Base-by-base conservation (phyloP, 2,888 invertebrate genomes). In the Diarsia brunnea region DNA sequence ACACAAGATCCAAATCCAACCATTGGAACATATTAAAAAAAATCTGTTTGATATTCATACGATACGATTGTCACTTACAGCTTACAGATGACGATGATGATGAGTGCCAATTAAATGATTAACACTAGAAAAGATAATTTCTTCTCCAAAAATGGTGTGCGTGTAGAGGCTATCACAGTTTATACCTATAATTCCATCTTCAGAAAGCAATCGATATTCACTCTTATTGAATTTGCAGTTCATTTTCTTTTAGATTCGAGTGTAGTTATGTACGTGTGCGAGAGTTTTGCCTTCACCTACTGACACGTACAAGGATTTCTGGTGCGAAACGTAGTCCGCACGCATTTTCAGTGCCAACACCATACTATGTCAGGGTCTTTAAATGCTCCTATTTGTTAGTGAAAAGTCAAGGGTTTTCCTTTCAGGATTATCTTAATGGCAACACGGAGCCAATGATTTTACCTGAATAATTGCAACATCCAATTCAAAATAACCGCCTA, bases 211-310 rank as follows among this genome's bases (percentile, higher is more conserved):
- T 51, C 21, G 7, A 69, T 16, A 27, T 67, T 71, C 14, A 70
- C n/a, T 68, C 21, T 45, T 4, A 43, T 27, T 69, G 8, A n/a
- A 55, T 21, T 7, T 38, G 43, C 14, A 55, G 21, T 49, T 21
- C 47, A 43, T 60, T 60, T 68, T 47, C 49, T 45, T 68, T 45
- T 12, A 69, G 43, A 55, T 73, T 55, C 27, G 14, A 75, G 58
- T 65, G 60, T 76, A 70, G 76, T 70, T 45, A 79, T 68, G 49
- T 73, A 51, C 66, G 61, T 70, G n/a, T 31, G 47, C 61, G 8
- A 16, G 43, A 63, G 63, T 63, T 63, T 63, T n/a, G 12, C 86
- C 86, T 86, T 86, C 68, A 87, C 86, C 88, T 83, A 84, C 81
- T 87, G 72, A 80, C 65, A 68, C 38, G 38, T 49, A 38, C n/a